phyloP scores from a whole-genome alignment of 1,140 invertebrate genomes.

The Ylistrum balloti region DNA sequence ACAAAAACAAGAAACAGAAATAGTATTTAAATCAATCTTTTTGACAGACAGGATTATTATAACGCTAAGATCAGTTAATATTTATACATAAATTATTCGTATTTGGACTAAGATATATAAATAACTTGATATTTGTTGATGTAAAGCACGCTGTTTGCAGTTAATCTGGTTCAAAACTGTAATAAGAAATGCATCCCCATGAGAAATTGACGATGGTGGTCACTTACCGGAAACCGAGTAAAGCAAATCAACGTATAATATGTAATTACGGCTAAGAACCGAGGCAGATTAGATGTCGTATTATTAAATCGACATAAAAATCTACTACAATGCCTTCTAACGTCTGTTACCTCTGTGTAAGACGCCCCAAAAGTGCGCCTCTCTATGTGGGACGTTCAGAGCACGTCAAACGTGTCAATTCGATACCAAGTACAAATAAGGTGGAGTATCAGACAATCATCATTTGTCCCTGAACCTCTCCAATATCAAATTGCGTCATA shows the following conservation, averaged over 20 bases:
- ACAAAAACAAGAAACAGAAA: too few species aligned
- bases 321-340: background rate
- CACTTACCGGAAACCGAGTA: conserved; percentile 31
- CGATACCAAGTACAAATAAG: background rate
- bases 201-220: conserved; percentile 32
- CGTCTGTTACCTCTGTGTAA: background rate
- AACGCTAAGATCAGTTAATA: too few species aligned
- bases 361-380: background rate
- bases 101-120: background rate
- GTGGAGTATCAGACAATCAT: background rate
- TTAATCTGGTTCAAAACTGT: background rate
- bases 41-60: too few species aligned
- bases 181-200: conserved; percentile 16
- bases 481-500: conserved; percentile 31
- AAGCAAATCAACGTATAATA: conserved; percentile 3
- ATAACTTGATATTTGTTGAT: background rate
- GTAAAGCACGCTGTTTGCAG: background rate
- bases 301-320: conserved; percentile 19
- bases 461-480: background rate
- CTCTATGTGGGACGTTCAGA: background rate
- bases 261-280: conserved; percentile 22
- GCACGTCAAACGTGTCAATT: background rate
- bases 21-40: too few species aligned
- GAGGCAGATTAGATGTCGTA: background rate
- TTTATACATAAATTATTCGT: background rate